A percentile compares a stretch with the other conserved stretches of the same genome.
Conservation (phyloP, 2,888 invertebrate species). For the Ligdia adustata region DNA sequence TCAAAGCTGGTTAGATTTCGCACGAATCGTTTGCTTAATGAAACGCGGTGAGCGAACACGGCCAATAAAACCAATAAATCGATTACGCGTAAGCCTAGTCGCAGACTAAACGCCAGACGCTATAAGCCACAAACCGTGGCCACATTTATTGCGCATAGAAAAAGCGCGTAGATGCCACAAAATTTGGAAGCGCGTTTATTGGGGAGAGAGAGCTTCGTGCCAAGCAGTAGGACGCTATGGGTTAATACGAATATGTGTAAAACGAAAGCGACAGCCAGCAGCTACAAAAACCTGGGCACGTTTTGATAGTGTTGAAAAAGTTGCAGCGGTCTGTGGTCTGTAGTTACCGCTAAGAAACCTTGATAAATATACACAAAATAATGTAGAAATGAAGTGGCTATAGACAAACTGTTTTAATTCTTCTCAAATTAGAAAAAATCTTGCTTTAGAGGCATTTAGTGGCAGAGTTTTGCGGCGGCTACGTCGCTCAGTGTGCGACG, state of each 20-base stretch:
- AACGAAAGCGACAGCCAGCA: no score
- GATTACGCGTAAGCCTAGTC: conserved; percentile 8
- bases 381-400: no score
- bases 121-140: neutral
- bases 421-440: neutral
- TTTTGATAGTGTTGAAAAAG: no score
- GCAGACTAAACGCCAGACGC: neutral
- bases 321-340: no score
- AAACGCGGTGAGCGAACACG: conserved; percentile 14
- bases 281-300: no score
- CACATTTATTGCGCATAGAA: neutral
- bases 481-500: neutral
- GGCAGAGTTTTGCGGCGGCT: neutral
- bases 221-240: no score
- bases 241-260: no score
- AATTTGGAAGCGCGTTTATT: no score
- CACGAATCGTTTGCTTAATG: conserved; percentile 26
- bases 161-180: neutral
- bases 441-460: neutral
- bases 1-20: conserved; percentile 31
- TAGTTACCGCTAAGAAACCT: no score
- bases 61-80: conserved; percentile 22
- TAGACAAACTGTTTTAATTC: no score
- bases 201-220: no score
- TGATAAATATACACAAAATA: no score